Percentiles rank a stretch among this genome's conserved stretches.
Evolutionary conservation across 2,888 invertebrate genomes (phyloP).

Genomic region (Mystacides longicornis): DNA sequence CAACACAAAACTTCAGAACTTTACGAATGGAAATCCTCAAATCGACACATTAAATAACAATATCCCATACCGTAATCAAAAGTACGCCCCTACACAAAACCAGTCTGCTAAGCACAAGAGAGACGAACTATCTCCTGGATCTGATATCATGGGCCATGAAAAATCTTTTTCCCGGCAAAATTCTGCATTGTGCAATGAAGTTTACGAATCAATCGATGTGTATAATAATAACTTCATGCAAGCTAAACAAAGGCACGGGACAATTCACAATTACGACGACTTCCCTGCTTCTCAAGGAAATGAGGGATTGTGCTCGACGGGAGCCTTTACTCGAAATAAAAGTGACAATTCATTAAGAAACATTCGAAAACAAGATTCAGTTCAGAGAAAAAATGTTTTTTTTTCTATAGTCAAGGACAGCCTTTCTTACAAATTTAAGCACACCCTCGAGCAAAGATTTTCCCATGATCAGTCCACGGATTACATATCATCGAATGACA

Average conservation of each 20-base stretch:
- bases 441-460: conserved; percentile 86
- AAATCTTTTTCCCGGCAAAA: conserved; percentile 9
- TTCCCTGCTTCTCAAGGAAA: conserved; percentile 2
- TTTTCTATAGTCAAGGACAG: conserved; percentile 41
- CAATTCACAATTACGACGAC: not conserved
- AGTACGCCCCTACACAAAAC: not conserved
- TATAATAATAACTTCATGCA: conserved; percentile 28
- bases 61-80: not conserved
- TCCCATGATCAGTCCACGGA: conserved; percentile 43
- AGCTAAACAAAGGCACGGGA: conserved; percentile 10
- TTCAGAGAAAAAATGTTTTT: conserved; percentile 33
- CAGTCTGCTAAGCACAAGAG: conserved; percentile 33
- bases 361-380: conserved; percentile 40
- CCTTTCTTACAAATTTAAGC: conserved; percentile 86
- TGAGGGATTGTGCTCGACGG: conserved; percentile 33
- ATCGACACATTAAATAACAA: not conserved
- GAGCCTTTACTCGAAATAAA: conserved; percentile 28
- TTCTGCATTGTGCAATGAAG: conserved; percentile 18
- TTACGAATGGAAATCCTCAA: not conserved
- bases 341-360: conserved; percentile 34
- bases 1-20: not conserved
- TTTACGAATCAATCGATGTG: conserved; percentile 18
- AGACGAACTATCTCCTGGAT: conserved; percentile 24
- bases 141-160: conserved; percentile 2
- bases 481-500: conserved; percentile 22